Conservation (phyloP, 2,888 invertebrate genomes). For the Penaeus monodon region DNA sequence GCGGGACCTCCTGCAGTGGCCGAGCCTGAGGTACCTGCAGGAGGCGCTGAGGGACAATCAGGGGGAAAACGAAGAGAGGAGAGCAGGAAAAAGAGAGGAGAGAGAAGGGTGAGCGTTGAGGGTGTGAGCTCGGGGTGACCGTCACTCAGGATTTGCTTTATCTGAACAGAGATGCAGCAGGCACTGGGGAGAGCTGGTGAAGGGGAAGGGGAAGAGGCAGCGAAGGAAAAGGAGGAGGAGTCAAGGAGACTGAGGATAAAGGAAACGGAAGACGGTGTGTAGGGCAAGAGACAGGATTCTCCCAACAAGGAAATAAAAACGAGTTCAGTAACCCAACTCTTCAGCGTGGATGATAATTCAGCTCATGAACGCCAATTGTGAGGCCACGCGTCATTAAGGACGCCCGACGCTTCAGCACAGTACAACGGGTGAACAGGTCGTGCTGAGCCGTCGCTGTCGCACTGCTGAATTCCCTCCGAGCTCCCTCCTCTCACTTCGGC, state of each 20-base stretch:
- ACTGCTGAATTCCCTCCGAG: neutral
- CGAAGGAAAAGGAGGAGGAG: neutral
- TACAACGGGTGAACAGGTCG: no score
- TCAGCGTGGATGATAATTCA: no score
- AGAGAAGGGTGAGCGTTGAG: neutral
- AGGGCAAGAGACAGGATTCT: neutral
- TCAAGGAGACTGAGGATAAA: neutral
- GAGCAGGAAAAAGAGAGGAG: neutral
- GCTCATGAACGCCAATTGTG: no score
- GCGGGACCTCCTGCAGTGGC: neutral
- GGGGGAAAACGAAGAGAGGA: neutral
- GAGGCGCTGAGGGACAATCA: neutral
- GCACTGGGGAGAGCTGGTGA: neutral
- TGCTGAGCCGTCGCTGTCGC: no score
- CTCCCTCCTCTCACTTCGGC: neutral
- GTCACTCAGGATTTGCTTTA: conserved; percentile 32
- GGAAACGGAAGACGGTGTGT: neutral
- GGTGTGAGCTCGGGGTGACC: neutral
- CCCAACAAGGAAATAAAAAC: neutral
- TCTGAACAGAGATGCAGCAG: conserved; percentile 10
- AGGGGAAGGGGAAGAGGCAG: conserved; percentile 1
- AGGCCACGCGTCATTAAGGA: no score
- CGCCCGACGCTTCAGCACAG: no score
- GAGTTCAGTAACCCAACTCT: no score
- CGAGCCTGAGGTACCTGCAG: neutral